phyloP scores from a whole-genome alignment of 2,797 vertebrate species.

The Leucoraja ocellata region DNA sequence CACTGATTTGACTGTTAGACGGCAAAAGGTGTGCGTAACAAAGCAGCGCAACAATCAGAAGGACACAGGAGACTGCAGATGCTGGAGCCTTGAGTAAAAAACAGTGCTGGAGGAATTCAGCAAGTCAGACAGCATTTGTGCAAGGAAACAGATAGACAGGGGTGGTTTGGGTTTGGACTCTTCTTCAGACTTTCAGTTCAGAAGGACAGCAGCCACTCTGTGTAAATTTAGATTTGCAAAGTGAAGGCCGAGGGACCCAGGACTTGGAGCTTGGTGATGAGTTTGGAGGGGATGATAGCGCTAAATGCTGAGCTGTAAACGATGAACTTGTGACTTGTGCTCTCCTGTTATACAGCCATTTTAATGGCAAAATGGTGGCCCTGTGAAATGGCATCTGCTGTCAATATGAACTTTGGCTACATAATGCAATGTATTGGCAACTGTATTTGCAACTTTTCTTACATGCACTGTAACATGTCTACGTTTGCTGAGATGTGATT shows the following conservation, averaged over 20 bases:
- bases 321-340: not conserved
- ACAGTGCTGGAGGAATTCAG: no score
- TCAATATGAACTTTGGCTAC: no score
- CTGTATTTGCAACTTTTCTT: not conserved
- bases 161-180: no score
- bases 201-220: not conserved
- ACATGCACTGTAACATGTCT: not conserved
- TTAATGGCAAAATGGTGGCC: not conserved
- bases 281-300: no score
- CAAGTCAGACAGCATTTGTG: no score
- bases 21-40: not conserved
- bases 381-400: no score
- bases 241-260: not conserved
- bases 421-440: not conserved
- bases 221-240: not conserved
- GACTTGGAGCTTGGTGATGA: no score
- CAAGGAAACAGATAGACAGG: no score
- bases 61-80: no score
- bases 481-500: not conserved
- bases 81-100: no score
- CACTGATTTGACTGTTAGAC: not conserved
- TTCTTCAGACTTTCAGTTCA: no score
- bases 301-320: not conserved
- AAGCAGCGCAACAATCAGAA: not conserved
- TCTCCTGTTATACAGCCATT: not conserved